A percentile compares a stretch with the other conserved stretches of the same genome.
Evolutionary conservation across 2,888 invertebrate species (phyloP).

Genomic region (Eupeodes luniger): DNA sequence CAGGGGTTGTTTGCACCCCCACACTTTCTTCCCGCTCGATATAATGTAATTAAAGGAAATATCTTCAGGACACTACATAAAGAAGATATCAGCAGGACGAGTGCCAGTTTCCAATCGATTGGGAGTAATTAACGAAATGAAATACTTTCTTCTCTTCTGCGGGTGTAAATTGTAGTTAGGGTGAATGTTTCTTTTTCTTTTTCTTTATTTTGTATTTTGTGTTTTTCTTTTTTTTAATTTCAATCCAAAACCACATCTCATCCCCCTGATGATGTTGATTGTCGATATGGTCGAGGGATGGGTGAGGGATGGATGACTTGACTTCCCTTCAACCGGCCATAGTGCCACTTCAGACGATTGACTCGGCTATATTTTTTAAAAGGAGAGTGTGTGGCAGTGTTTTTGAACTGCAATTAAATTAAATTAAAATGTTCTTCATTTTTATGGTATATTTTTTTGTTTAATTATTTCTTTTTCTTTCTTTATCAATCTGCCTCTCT

Average conservation of each 20-base stretch:
- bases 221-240: background rate
- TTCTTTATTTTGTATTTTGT: background rate
- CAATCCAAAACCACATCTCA: constrained; percentile 29
- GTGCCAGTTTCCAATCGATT: constrained; percentile 66
- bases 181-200: constrained; percentile 43
- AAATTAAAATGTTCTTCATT: constrained; percentile 57
- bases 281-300: too few species aligned
- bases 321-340: constrained; percentile 34
- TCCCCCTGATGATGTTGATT: constrained; percentile 8
- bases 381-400: constrained; percentile 26
- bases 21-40: constrained; percentile 56
- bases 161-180: constrained; percentile 42
- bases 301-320: constrained; percentile 46
- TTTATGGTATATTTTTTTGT: background rate
- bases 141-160: constrained; percentile 37
- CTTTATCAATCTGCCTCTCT: background rate
- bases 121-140: constrained; percentile 73
- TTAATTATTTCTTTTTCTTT: background rate
- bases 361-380: background rate
- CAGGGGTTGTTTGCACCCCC: constrained; percentile 39
- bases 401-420: constrained; percentile 59
- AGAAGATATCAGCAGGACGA: constrained; percentile 53
- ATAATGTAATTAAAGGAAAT: constrained; percentile 69
- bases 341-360: constrained; percentile 44
- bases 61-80: constrained; percentile 56